These are phyloP conservation scores for Timema podura DNA, from an alignment of 2,888 invertebrate species.

Conservation along the genomic window DNA sequence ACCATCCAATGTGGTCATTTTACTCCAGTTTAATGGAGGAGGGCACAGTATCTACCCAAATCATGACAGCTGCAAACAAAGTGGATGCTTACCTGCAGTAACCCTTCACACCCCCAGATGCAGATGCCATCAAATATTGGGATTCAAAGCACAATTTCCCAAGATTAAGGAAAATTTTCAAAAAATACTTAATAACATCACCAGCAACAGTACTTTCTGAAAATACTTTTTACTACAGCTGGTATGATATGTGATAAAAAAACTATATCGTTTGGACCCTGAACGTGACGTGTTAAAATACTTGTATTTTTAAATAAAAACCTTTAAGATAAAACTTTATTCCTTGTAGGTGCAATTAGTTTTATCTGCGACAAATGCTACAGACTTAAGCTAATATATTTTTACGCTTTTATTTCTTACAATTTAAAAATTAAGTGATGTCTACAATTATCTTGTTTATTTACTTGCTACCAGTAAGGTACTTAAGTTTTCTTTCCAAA, in stretches of 20 bases:
- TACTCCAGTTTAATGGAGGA: background rate
- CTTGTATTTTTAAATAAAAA: background rate
- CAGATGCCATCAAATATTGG: background rate
- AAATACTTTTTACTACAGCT: background rate
- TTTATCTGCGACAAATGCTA: too few relatives aligned
- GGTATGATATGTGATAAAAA: background rate
- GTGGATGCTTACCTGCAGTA: background rate
- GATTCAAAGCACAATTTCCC: background rate
- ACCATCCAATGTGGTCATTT: background rate
- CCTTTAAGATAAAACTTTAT: background rate
- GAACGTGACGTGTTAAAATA: background rate
- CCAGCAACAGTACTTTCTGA: conserved; percentile 4
- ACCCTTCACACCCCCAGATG: background rate
- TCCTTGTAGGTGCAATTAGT: too few relatives aligned
- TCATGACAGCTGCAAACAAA: background rate
- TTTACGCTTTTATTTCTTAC: too few relatives aligned
- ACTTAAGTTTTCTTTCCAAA: too few relatives aligned
- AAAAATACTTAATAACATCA: background rate
- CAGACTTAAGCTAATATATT: too few relatives aligned
- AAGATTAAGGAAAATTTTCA: background rate
- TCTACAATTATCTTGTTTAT: too few relatives aligned
- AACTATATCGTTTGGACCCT: background rate
- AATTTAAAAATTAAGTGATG: too few relatives aligned
- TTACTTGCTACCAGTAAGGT: too few relatives aligned
- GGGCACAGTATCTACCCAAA: background rate